These are phyloP conservation scores for Lordiphosa collinella DNA, from an alignment of 1,140 invertebrate species.

Conservation along the genomic window DNA sequence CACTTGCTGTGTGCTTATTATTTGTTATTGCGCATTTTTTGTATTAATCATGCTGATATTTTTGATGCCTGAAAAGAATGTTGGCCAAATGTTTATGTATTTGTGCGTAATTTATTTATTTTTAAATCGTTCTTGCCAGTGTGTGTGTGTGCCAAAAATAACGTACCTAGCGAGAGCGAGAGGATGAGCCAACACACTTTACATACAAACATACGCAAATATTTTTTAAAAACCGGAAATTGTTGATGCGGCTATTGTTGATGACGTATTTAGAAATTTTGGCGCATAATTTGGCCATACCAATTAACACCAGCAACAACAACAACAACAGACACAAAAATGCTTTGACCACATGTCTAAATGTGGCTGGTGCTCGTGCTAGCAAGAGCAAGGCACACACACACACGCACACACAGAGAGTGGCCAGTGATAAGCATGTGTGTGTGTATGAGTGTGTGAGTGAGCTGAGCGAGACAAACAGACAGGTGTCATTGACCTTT, in stretches of 20 bases:
- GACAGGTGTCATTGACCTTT: slow-evolving; percentile 76
- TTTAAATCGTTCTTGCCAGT: slow-evolving; percentile 64
- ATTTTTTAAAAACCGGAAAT: slow-evolving; percentile 63
- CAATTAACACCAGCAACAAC: slow-evolving; percentile 57
- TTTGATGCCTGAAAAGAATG: slow-evolving; percentile 50
- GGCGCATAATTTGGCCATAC: slow-evolving; percentile 70
- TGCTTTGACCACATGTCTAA: slow-evolving; percentile 59
- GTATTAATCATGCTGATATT: slow-evolving; percentile 72
- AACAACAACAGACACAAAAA: slow-evolving; percentile 29
- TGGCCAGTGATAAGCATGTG: slow-evolving; percentile 53
- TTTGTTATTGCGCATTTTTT: slow-evolving; percentile 41
- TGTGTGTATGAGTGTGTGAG: slow-evolving; percentile 22
- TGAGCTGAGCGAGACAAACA: slow-evolving; percentile 59
- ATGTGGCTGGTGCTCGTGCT: slow-evolving; percentile 35
- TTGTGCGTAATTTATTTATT: slow-evolving; percentile 78
- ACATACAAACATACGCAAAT: slow-evolving; percentile 20
- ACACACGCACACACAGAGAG: slow-evolving; percentile 42
- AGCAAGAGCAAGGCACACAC: slow-evolving; percentile 22
- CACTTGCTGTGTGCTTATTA: slow-evolving; percentile 50
- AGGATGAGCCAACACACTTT: slow-evolving; percentile 23
- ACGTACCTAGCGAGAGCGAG: slow-evolving; percentile 18
- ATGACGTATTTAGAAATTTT: slow-evolving; percentile 65
- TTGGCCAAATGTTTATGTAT: slow-evolving; percentile 51
- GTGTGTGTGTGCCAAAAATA: slow-evolving; percentile 23
- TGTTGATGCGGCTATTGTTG: slow-evolving; percentile 72